phyloP scores from a whole-genome alignment of 1,140 invertebrate species.

The Drosophila kikkawai region DNA sequence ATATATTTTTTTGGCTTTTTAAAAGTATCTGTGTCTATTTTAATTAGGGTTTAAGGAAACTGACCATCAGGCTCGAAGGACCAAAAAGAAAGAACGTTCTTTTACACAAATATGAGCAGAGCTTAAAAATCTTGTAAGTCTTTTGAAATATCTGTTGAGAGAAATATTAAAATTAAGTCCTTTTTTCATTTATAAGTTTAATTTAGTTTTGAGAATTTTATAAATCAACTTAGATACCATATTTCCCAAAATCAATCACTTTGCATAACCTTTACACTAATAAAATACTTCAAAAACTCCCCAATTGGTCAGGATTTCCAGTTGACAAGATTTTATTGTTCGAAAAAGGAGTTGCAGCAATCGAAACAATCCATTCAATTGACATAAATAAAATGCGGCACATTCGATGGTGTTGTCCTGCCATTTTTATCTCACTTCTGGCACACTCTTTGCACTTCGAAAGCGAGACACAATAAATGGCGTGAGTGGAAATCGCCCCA shows the following conservation, averaged over 20 bases:
- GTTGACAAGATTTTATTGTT: neutral
- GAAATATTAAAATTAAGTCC: no score
- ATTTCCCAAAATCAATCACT: neutral
- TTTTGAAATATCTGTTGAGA: no score
- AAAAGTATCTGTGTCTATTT: neutral
- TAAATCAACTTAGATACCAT: neutral
- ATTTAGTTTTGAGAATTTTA: no score
- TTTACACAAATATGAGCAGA: no score
- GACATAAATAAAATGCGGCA: conserved; percentile 17
- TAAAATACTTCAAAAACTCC: neutral
- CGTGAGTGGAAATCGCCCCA: conserved; percentile 26
- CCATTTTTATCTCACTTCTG: conserved; percentile 49
- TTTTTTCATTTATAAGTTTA: no score
- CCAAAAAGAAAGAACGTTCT: neutral
- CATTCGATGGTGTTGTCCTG: conserved; percentile 8
- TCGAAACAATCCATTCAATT: conserved; percentile 17
- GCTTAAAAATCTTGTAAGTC: no score
- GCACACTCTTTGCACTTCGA: conserved; percentile 29
- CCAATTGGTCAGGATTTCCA: neutral
- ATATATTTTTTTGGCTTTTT: neutral
- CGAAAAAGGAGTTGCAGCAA: neutral
- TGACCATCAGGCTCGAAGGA: neutral
- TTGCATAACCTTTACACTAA: neutral
- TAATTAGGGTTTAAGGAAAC: neutral
- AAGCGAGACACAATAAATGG: conserved; percentile 35